These are phyloP conservation scores for Balaenoptera acutorostrata DNA, from an alignment of 2,113 vertebrate genomes.

Conservation along the genomic window DNA sequence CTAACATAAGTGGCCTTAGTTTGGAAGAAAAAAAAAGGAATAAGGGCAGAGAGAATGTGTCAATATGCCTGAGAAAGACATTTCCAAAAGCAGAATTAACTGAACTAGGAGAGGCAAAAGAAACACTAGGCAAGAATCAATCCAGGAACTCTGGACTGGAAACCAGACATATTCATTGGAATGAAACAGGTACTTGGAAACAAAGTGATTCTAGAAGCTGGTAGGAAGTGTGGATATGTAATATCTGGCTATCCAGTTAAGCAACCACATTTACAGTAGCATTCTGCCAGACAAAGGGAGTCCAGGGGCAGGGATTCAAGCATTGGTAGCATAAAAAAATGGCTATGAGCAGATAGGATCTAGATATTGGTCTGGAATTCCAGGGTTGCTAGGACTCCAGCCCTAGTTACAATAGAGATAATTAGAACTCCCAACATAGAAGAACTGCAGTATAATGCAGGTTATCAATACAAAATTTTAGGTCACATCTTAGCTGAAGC, in stretches of 20 bases:
- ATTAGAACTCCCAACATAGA: background rate
- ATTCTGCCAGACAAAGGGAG: background rate
- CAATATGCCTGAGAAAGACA: background rate
- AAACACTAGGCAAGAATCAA: background rate
- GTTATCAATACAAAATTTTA: background rate
- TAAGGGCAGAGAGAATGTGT: background rate
- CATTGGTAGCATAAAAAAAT: background rate
- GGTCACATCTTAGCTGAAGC: background rate
- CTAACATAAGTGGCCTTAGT: background rate
- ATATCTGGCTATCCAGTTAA: background rate
- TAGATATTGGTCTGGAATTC: background rate
- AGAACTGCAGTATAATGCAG: background rate
- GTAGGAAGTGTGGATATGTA: background rate
- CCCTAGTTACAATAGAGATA: background rate
- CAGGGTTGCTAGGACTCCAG: background rate
- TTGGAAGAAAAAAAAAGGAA: background rate
- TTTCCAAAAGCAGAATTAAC: conserved; percentile 16
- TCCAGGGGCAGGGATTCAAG: background rate
- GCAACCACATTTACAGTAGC: background rate
- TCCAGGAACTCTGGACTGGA: background rate
- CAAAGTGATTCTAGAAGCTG: background rate
- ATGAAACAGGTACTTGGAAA: background rate
- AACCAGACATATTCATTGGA: background rate
- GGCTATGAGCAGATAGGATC: background rate
- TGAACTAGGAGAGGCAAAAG: background rate